Base-by-base conservation (phyloP, 1,140 invertebrate genomes). In the Anoplophora glabripennis region DNA sequence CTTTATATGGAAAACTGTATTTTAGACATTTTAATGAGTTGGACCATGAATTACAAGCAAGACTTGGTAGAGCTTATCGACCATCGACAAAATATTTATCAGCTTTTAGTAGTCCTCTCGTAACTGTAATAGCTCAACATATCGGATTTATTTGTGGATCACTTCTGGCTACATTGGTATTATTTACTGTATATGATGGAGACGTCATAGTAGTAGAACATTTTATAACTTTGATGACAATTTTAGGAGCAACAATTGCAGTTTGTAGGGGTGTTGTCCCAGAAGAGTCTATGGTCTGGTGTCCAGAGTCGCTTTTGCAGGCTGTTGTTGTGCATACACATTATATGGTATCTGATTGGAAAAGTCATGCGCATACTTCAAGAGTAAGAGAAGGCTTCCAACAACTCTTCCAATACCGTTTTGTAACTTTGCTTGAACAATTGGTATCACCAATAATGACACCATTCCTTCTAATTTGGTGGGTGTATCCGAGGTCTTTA, bases 1-100 rank as follows among this genome's bases (percentile, higher is more conserved):
- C 94, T 2, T 78, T 90, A 14, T 98, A 96, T 77, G 90, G 91
- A 8, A 83, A 88, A 8, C 77, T 94, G 0, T 95, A 94, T 70
- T 78, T 99, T 14, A 81, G 97, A 4, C 97, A 99, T 75, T 99
- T 98, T 75, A 99, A 99, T 78, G 97, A 99, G 78, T 78, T 99
- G 10, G 96, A 99, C 71, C 97, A 99, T 76, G 96, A 99, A 76
- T 76, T 99, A 38, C 85, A 93, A 61, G 90, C 92, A 1, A 80
- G 97, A 49, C 78, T 99, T 8, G 96, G 89, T 74, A 79, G 93
- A 66, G 95, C 93, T 0, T 95, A 98, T 76, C 86, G 89, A 66
- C 92, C 93, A 35, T 92, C 94, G 0, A 86, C 88, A 18, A 91
- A 89, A 70, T 99, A 98, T 73, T 87, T 98, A 76, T 88, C 86